Evolutionary conservation across 2,888 invertebrate genomes (phyloP).

Genomic region (Plagodis pulveraria): DNA sequence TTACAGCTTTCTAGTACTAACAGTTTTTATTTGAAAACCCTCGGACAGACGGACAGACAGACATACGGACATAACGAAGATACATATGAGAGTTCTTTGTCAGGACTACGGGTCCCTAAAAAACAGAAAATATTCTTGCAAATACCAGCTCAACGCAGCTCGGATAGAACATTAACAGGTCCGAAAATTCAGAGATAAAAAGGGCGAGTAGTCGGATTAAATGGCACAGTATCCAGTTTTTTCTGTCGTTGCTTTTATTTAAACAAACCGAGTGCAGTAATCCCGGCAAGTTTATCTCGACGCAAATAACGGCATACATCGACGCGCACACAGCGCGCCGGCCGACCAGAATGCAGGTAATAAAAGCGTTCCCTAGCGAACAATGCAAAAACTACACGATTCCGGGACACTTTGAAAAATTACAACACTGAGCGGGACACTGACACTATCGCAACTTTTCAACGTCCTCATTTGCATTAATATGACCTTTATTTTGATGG

Average conservation of each 20-base stretch:
- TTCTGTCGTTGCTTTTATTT: slow-evolving; percentile 29
- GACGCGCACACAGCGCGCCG: slow-evolving; percentile 18
- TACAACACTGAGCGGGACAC: slow-evolving; percentile 30
- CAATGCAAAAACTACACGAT: slow-evolving; percentile 28
- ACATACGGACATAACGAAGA: too few species aligned
- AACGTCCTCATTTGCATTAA: not conserved
- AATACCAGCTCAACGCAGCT: slow-evolving; percentile 24
- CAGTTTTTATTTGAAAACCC: too few species aligned
- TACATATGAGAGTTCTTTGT: too few species aligned
- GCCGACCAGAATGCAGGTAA: slow-evolving; percentile 18
- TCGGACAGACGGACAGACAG: too few species aligned
- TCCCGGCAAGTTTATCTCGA: slow-evolving; percentile 35
- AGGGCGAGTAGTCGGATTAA: slow-evolving; percentile 31
- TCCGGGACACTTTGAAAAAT: slow-evolving; percentile 30
- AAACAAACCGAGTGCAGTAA: slow-evolving; percentile 32
- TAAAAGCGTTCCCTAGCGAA: slow-evolving; percentile 24
- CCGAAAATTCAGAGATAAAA: slow-evolving; percentile 27
- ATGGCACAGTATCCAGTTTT: slow-evolving; percentile 22
- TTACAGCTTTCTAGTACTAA: too few species aligned
- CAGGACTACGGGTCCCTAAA: too few species aligned
- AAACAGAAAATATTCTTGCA: slow-evolving; percentile 7
- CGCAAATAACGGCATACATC: slow-evolving; percentile 31
- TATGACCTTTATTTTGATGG: slow-evolving; percentile 3
- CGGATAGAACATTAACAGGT: slow-evolving; percentile 32
- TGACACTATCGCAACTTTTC: slow-evolving; percentile 30